A percentile compares a stretch with the other conserved stretches of the same genome.
Evolutionary conservation across 2,797 vertebrate genomes (phyloP).

Genomic region (Selene dorsalis): DNA sequence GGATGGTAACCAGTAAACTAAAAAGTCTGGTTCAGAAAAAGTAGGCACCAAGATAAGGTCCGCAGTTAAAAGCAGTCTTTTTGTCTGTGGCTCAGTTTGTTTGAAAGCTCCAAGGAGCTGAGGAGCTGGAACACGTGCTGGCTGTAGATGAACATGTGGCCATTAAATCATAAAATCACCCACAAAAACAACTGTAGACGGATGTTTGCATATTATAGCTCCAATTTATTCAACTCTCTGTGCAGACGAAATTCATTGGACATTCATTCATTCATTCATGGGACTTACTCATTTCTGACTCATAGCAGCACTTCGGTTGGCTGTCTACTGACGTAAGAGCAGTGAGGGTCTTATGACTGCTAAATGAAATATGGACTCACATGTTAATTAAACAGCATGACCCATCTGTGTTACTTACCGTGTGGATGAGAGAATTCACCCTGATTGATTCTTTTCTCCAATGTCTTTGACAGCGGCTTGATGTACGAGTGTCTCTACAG

Average conservation of each 20-base stretch:
- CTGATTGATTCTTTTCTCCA: conserved; percentile 87
- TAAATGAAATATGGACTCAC: conserved; percentile 12
- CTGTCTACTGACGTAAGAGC: conserved; percentile 7
- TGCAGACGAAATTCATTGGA: too few species aligned
- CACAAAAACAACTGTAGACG: background rate
- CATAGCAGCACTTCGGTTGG: background rate
- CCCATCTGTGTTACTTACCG: conserved; percentile 78
- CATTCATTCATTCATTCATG: background rate
- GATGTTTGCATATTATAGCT: conserved; percentile 4
- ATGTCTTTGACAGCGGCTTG: conserved; percentile 86
- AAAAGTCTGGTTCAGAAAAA: background rate
- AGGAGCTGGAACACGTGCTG: background rate
- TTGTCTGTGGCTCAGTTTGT: background rate
- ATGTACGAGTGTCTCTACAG: conserved; percentile 90
- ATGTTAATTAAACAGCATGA: background rate
- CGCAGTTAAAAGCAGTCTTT: background rate
- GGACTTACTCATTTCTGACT: conserved; percentile 15
- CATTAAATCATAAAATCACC: conserved; percentile 21
- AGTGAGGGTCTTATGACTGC: background rate
- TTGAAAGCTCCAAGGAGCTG: too few species aligned
- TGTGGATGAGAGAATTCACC: conserved; percentile 89
- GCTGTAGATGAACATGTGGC: conserved; percentile 9
- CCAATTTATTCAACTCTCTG: conserved; percentile 15
- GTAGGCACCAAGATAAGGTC: background rate
- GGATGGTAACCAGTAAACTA: background rate